phyloP scores from a whole-genome alignment of 2,113 vertebrate genomes.

The Chascanopsetta lugubris region DNA sequence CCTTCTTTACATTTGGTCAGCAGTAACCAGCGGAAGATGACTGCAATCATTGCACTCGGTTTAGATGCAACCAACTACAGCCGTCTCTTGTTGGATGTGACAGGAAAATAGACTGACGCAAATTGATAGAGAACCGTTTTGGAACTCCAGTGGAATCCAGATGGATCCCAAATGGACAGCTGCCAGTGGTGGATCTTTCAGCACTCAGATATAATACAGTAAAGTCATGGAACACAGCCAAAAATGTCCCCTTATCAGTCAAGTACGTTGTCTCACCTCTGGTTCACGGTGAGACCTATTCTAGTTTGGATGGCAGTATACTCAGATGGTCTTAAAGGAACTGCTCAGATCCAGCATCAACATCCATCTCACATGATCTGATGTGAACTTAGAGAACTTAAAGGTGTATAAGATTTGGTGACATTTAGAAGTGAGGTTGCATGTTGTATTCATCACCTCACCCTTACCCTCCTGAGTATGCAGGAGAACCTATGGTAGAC shows the following conservation, averaged over 20 bases:
- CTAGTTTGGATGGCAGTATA: constrained; percentile 8
- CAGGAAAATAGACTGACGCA: too few relatives aligned
- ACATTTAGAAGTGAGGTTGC: too few relatives aligned
- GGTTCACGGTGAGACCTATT: constrained; percentile 19
- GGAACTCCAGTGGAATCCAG: constrained; percentile 20
- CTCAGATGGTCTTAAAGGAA: constrained; percentile 11
- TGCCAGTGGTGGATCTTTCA: constrained; percentile 37
- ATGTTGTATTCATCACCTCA: too few relatives aligned
- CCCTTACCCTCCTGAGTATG: too few relatives aligned
- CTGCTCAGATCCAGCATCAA: background rate
- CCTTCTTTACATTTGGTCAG: too few relatives aligned
- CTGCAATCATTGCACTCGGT: too few relatives aligned
- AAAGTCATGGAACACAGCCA: constrained; percentile 31
- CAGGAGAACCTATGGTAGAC: too few relatives aligned
- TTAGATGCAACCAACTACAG: too few relatives aligned
- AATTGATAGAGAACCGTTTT: constrained; percentile 27
- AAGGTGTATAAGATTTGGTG: too few relatives aligned
- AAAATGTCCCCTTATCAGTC: constrained; percentile 9
- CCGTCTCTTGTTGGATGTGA: too few relatives aligned
- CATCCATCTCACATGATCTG: background rate
- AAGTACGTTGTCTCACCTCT: constrained; percentile 34
- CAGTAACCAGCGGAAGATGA: too few relatives aligned
- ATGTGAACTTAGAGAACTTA: too few relatives aligned
- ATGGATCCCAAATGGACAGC: background rate
- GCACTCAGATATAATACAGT: constrained; percentile 28